Evolutionary conservation across 2,888 invertebrate genomes (phyloP), one percentile per base, ranked within the genome.

Genomic region (Drosophila neotestacea): DNA sequence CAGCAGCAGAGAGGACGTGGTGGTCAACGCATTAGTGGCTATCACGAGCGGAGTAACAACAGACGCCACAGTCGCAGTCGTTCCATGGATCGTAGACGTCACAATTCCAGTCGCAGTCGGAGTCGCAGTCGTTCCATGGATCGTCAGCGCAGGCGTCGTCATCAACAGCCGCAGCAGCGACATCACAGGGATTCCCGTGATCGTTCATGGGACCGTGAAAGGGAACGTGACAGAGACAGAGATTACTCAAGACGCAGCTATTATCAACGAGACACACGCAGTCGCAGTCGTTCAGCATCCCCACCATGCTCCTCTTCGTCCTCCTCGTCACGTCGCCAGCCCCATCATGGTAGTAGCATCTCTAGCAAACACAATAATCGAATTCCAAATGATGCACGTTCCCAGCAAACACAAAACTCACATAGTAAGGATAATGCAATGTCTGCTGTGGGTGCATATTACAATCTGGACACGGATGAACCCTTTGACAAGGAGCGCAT

Each of bases 401-500:
- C 27, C 6, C 38, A 44, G 11, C 1, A 11, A 7, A 7, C 36
- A 13, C 13, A 6, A 13, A 47, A 28, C n/a, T 28, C 47, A 0
- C 22, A 6, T 28, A 16, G 22, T 22, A 61, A 39, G 22, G 73
- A 71, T 34, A 73, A 75, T 39, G 39, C 70, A 4, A 55, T 81
- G 13, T 70, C 79, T 2, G 74, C 83, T 4, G 84, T 90, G 3
- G 91, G 91, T 1, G 88, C 85, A 16, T 89, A 90, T 44, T 91
- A 91, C 46, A 85, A 91, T 62, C 74, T 91, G 7, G 87, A 91
- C 34, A 87, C 89, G 3, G 89, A 91, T 39, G 92, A 91, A 38
- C 92, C 92, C 0, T 88, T 92, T 30, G 92, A 92, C 68, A 92
- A 92, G 71, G 92, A 91, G 65, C 91, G 92, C 52, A 92, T 92